phyloP scores from a whole-genome alignment of 2,113 vertebrate genomes.

The Scomber japonicus region DNA sequence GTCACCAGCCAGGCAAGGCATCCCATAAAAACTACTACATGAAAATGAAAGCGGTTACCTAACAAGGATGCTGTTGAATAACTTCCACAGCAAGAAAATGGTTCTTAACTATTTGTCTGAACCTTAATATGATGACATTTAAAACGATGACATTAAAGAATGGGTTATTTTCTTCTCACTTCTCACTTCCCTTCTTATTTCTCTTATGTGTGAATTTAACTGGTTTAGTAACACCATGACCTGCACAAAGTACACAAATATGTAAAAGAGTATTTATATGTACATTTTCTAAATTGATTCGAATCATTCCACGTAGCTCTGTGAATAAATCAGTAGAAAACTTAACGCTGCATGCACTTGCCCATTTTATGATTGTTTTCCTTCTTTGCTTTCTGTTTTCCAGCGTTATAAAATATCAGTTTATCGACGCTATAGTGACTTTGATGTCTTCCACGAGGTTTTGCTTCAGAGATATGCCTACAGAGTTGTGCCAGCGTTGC shows the following conservation, averaged over 20 bases:
- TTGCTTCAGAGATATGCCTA: conserved; percentile 95
- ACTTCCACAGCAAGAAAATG: neutral
- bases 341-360: neutral
- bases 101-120: too few species aligned
- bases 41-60: neutral
- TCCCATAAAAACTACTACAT: neutral
- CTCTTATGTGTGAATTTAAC: neutral
- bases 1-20: conserved; percentile 92
- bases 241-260: too few species aligned
- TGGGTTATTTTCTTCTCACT: neutral
- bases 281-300: neutral
- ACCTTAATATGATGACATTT: neutral
- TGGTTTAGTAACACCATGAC: neutral
- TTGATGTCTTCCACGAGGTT: conserved; percentile 95
- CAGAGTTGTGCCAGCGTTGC: conserved; percentile 93
- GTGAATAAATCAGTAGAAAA: neutral
- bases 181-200: neutral
- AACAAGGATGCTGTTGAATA: neutral
- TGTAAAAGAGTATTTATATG: too few species aligned
- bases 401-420: conserved; percentile 93
- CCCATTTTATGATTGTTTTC: neutral
- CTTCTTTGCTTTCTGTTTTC: neutral
- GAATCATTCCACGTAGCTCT: neutral
- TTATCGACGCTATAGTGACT: conserved; percentile 94
- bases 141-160: too few species aligned